Conservation (phyloP, 2,888 invertebrate species). For the Microplitis deprimator region DNA sequence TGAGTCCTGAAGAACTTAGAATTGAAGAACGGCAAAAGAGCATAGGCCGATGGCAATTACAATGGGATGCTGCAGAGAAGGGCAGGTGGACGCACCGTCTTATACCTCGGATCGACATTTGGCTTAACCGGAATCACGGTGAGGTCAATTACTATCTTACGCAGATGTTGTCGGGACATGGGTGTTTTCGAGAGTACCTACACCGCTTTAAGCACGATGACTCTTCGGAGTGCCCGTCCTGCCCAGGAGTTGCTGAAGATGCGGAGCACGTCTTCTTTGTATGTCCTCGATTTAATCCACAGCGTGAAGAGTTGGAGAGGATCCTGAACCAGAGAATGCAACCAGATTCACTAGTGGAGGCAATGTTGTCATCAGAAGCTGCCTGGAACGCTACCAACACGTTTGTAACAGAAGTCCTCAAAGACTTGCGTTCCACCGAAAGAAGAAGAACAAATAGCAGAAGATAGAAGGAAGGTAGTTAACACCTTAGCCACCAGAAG, state of each 20-base stretch:
- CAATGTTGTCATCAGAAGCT: conserved; percentile 5
- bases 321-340: background rate
- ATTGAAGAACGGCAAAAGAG: background rate
- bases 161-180: conserved; percentile 17
- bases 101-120: background rate
- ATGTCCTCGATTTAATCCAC: conserved; percentile 19
- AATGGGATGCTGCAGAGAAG: background rate
- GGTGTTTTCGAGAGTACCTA: background rate
- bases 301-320: background rate
- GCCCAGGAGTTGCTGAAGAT: too few relatives aligned
- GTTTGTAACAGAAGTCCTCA: conserved; percentile 13
- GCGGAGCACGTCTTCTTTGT: too few relatives aligned
- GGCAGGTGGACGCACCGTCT: background rate
- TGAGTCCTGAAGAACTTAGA: background rate
- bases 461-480: conserved; percentile 17
- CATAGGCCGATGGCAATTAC: background rate
- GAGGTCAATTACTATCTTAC: background rate
- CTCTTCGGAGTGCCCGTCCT: too few relatives aligned
- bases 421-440: too few relatives aligned
- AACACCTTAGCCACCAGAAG: conserved; percentile 14
- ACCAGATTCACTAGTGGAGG: conserved; percentile 9
- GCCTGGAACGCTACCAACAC: conserved; percentile 24
- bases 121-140: background rate
- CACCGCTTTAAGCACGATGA: too few relatives aligned
- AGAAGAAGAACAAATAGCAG: background rate